These are phyloP conservation scores for Cyrtonyx montezumae DNA, from an alignment of 2,113 vertebrate species.

Conservation along the genomic window DNA sequence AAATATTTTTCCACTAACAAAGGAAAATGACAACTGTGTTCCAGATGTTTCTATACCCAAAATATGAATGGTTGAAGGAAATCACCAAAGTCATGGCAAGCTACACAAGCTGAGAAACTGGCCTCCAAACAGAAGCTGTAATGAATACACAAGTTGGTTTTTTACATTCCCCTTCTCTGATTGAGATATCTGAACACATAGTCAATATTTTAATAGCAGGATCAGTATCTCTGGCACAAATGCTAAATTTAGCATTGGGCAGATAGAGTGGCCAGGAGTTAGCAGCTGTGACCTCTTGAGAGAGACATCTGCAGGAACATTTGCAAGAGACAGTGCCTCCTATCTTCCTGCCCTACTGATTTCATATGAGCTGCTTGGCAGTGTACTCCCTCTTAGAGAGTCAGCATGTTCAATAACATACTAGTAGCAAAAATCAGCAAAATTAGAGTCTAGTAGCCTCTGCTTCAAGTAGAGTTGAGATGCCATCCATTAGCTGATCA, in stretches of 20 bases:
- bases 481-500: neutral
- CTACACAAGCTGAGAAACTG: neutral
- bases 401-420: neutral
- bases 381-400: neutral
- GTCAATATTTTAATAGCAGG: conserved; percentile 53
- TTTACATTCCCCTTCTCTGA: neutral
- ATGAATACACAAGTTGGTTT: neutral
- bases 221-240: conserved; percentile 48
- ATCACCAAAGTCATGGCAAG: neutral
- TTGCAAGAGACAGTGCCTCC: conserved; percentile 30
- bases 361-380: conserved; percentile 26
- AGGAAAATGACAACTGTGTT: neutral
- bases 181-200: conserved; percentile 20
- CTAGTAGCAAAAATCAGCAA: neutral
- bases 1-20: conserved; percentile 22
- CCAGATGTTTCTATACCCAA: neutral
- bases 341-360: conserved; percentile 27
- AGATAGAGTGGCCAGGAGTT: conserved; percentile 28
- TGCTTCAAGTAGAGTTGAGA: neutral
- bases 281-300: conserved; percentile 67
- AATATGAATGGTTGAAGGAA: neutral
- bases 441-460: neutral
- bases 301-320: conserved; percentile 58
- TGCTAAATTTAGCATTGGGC: conserved; percentile 42
- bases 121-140: neutral